phyloP scores from a whole-genome alignment of 2,797 vertebrate genomes.

The Merluccius polli region DNA sequence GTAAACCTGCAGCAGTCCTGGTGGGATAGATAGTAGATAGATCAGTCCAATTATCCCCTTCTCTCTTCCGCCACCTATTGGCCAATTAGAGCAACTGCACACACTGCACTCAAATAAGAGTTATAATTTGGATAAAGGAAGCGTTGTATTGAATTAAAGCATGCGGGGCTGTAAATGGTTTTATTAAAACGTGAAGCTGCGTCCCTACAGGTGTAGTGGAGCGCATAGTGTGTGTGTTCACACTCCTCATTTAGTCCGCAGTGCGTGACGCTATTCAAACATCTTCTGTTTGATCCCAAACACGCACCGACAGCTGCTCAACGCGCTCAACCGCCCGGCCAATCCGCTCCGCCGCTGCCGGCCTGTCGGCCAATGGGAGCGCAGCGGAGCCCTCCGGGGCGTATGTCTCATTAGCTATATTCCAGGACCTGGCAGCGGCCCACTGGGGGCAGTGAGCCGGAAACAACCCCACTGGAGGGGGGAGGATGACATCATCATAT shows the following conservation, averaged over 20 bases:
- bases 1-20: no score
- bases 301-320: conserved; percentile 45
- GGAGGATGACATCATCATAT: conserved; percentile 61
- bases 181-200: not conserved
- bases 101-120: not conserved
- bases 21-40: not conserved
- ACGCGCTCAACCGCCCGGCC: conserved; percentile 26
- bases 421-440: conserved; percentile 71
- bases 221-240: not conserved
- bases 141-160: not conserved
- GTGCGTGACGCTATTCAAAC: conserved; percentile 32
- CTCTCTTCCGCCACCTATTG: not conserved
- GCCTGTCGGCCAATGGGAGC: conserved; percentile 51
- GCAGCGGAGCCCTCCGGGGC: conserved; percentile 31
- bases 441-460: conserved; percentile 61
- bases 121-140: not conserved
- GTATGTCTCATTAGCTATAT: conserved; percentile 74
- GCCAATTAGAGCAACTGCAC: not conserved
- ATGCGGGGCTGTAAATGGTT: not conserved
- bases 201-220: not conserved
- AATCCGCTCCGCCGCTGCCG: conserved; percentile 27
- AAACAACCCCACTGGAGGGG: conserved; percentile 69
- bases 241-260: conserved; percentile 36
- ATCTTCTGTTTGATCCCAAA: conserved; percentile 40
- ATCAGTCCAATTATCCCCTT: not conserved